Evolutionary conservation across 2,888 invertebrate species (phyloP).

Genomic region (Linhomoeus sp.): DNA sequence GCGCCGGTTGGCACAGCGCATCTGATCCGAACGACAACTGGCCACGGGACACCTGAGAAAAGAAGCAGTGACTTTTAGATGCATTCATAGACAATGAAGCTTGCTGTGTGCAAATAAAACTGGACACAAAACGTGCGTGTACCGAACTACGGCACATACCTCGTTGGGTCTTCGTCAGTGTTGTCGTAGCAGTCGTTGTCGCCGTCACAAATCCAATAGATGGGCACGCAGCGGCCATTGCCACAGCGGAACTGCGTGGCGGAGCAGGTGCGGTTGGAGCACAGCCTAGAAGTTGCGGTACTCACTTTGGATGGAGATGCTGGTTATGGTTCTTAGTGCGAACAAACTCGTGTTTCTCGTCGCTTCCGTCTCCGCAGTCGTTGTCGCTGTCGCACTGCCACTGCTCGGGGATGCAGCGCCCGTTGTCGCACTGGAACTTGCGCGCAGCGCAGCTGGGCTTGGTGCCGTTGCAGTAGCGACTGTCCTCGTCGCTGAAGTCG

Average conservation of each 20-base stretch:
- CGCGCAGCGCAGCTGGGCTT: conserved; percentile 61
- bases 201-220: conserved; percentile 63
- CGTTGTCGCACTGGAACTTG: conserved; percentile 59
- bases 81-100: too few species aligned
- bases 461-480: conserved; percentile 56
- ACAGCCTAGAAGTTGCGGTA: conserved; percentile 9
- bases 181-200: conserved; percentile 78
- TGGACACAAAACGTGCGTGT: conserved; percentile 34
- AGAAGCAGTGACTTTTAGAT: too few species aligned
- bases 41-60: not conserved
- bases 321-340: too few species aligned
- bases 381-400: conserved; percentile 51
- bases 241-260: conserved; percentile 59
- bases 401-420: conserved; percentile 71
- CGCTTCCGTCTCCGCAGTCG: conserved; percentile 73
- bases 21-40: not conserved
- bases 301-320: too few species aligned
- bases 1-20: conserved; percentile 59
- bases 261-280: conserved; percentile 53
- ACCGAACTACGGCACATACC: too few species aligned
- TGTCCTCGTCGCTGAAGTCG: conserved; percentile 76
- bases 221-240: conserved; percentile 63
- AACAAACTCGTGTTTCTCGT: too few species aligned
- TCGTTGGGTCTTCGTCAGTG: conserved; percentile 59
- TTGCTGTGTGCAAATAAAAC: too few species aligned